These are phyloP conservation scores for Sminthopsis crassicaudata DNA, from an alignment of 2,113 vertebrate species.

Conservation along the genomic window DNA sequence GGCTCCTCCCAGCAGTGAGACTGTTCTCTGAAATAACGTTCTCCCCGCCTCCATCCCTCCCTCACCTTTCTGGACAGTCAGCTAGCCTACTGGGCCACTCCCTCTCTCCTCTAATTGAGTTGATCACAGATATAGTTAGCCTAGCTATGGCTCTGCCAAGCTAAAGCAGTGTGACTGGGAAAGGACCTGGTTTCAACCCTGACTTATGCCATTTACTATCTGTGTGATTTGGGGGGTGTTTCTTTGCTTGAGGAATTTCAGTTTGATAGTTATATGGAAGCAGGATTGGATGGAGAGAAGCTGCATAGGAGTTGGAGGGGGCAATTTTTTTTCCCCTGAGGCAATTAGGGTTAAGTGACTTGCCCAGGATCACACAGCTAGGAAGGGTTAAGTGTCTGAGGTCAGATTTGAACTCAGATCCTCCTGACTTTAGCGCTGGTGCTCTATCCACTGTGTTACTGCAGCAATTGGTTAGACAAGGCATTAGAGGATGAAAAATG, in stretches of 20 bases:
- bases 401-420: no score
- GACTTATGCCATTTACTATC: background rate
- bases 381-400: no score
- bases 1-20: background rate
- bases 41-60: background rate
- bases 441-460: no score
- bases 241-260: no score
- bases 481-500: no score
- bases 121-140: background rate
- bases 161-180: background rate
- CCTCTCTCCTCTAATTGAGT: background rate
- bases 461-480: no score
- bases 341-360: no score
- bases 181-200: background rate
- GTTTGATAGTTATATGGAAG: no score
- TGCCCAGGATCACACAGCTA: no score
- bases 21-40: background rate
- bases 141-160: background rate
- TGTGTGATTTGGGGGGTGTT: background rate
- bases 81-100: background rate
- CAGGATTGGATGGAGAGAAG: background rate
- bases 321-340: no score
- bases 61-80: background rate
- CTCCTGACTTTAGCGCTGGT: no score
- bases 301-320: background rate